A percentile compares a stretch with the other conserved stretches of the same genome.
These are phyloP conservation scores for Nymphalis urticae DNA, from an alignment of 2,888 invertebrate species.

Conservation along the genomic window DNA sequence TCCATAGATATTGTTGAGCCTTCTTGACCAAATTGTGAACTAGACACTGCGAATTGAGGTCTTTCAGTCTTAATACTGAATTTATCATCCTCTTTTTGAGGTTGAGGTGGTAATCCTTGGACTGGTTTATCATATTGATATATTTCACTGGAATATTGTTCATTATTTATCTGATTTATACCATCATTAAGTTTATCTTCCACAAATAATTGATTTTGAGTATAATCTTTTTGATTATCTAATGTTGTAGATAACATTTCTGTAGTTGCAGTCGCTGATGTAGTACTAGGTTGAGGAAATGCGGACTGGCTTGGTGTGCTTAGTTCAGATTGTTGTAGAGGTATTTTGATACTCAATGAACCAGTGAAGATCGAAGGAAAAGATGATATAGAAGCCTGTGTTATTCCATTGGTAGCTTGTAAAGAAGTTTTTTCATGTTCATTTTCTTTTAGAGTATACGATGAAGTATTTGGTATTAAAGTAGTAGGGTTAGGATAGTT, in stretches of 20 bases:
- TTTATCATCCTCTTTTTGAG: slow-evolving; percentile 33
- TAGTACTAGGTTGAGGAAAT: slow-evolving; percentile 7
- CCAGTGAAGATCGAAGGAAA: slow-evolving; percentile 53
- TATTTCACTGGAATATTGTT: neutral
- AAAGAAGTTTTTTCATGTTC: slow-evolving; percentile 15
- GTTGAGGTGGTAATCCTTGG: slow-evolving; percentile 25
- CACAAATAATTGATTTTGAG: neutral
- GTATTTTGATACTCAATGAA: slow-evolving; percentile 31
- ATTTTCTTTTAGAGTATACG: slow-evolving; percentile 37
- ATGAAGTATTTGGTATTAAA: slow-evolving; percentile 30
- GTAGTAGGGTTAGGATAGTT: slow-evolving; percentile 36
- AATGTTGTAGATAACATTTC: neutral
- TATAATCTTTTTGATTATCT: neutral
- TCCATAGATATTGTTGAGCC: neutral
- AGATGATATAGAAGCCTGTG: slow-evolving; percentile 59
- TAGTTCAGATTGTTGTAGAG: slow-evolving; percentile 9
- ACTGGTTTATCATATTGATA: slow-evolving; percentile 26
- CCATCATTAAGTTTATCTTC: slow-evolving; percentile 8
- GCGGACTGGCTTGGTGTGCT: slow-evolving; percentile 7
- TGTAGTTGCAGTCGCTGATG: slow-evolving; percentile 6
- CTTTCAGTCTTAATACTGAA: neutral
- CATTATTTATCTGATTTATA: no score
- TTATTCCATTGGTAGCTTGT: slow-evolving; percentile 49
- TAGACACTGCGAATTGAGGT: neutral
- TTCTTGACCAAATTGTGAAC: slow-evolving; percentile 4